Evolutionary conservation across 1,140 invertebrate genomes (phyloP), one percentile per base, ranked within the genome.

Genomic region (Brachionus paranguensis): DNA sequence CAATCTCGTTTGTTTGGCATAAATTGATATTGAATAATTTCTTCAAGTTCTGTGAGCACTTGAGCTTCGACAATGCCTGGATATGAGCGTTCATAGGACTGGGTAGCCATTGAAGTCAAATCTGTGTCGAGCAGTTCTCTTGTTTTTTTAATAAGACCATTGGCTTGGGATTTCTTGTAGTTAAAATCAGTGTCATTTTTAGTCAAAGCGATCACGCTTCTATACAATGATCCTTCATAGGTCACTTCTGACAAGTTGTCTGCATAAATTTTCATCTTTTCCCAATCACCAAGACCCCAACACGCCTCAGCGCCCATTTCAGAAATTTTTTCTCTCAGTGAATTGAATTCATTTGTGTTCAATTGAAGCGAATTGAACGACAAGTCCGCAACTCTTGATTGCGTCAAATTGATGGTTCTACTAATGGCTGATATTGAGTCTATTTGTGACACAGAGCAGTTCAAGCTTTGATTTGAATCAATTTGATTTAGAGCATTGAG

Each of bases 11-110:
- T 91, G 88, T 98, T 96, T 0, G 93, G 94, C 6, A 97, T 93
- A 12, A 97, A 89, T 88, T 97, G 95, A 87, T 95, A 99, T 86
- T 97, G 95, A 84, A 98, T 95, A 0, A 97, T 96, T 91, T 98
- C 96, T 88, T 98, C 96, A 41, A 98, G 87, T 89, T 98, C 96
- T 0, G 95, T 93, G 14, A 85, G 60, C 24, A 68, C 55, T 81
- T 85, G 85, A 55, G 85, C 85, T 70, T 78, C 60, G 41, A 78
- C 41, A 11, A 78, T 76, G 12, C 72, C 89, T 20, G 95, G 95
- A 88, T 99, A 99, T 12, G 97, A 97, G 86, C 97, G 91, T 87
- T 97, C 96, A 87, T 99, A 99, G 85, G 96, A 98, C 89, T 99
- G 98, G 0, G 95, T 95, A 1, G 95, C 96, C 93, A 99, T 96